Base-by-base conservation (phyloP, 2,113 vertebrate species). In the Cavia aperea region DNA sequence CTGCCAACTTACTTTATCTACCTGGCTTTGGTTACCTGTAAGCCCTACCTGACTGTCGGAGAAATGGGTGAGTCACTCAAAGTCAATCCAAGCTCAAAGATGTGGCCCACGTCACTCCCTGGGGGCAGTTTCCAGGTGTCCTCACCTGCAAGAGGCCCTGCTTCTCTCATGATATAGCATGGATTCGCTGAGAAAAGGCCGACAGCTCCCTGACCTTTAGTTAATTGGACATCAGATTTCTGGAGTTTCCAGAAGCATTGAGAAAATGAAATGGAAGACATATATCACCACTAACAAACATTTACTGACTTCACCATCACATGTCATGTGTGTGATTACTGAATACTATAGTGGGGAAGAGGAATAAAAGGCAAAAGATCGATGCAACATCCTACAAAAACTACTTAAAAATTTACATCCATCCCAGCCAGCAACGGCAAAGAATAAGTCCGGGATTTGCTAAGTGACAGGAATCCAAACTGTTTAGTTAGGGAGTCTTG, bases 191-290 rank as follows among this genome's bases (percentile, higher is more conserved):
- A 58, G 77, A 83, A 88, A 88, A 89, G 33, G 75, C 58, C 92
- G 90, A 75, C 85, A 95, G 81, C 58, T 70, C 5, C 31, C 70
- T 93, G 93, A 91, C 93, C 93, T 94, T 94, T 94, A 94, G 84
- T 93, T 93, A 96, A 93, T 78, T 91, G 81, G 94, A 75, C 81
- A 89, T 83, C 92, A 93, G 79, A 92, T 83, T 62, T 93, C 65
- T 51, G n/a, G 31, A 87, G n/a, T 19, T 90, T 90, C 79, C 77
- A 94, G 85, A 77, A 84, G n/a, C 31, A 46, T 16, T 29, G 75
- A 46, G 46, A 39, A 94, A 91, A 88, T 88, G 60, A 96, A 94
- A 87, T 26, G 46, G 78, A 92, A 94, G 51, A 54, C 24, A 79
- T 88, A 2, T 23, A 73, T 83, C 89, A 81, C 36, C 36, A 54